Evolutionary conservation across 2,113 vertebrate genomes (phyloP).

Genomic region (Lagopus leucura): DNA sequence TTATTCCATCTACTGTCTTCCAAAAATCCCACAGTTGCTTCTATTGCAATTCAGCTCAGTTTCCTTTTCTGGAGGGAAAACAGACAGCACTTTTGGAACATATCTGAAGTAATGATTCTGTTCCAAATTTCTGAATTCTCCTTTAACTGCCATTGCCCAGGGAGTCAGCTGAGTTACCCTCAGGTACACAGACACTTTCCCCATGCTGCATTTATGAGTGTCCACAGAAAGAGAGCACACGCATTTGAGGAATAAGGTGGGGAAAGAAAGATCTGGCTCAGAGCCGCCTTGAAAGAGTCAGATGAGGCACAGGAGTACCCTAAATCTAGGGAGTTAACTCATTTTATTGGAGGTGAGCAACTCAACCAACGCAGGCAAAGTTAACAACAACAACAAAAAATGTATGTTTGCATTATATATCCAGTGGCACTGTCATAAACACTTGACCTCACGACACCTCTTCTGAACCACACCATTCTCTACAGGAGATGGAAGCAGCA

Average conservation of each 20-base stretch:
- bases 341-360: background rate
- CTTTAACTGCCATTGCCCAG: background rate
- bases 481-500: background rate
- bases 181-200: background rate
- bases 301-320: background rate
- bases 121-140: background rate
- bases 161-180: background rate
- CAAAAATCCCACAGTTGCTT: slow-evolving; percentile 27
- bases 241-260: background rate
- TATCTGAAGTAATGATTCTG: background rate
- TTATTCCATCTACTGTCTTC: background rate
- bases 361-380: background rate
- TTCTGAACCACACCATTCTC: background rate
- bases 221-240: background rate
- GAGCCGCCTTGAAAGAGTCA: background rate
- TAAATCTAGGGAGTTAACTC: background rate
- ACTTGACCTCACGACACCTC: background rate
- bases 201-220: background rate
- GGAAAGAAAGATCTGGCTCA: background rate
- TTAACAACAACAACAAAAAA: background rate
- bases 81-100: background rate
- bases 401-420: background rate
- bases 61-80: background rate
- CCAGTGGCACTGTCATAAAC: background rate
- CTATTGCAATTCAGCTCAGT: background rate